Evolutionary conservation across 2,888 invertebrate species (phyloP), one percentile per base, ranked within the genome.

Genomic region (Campopleginae sp.): DNA sequence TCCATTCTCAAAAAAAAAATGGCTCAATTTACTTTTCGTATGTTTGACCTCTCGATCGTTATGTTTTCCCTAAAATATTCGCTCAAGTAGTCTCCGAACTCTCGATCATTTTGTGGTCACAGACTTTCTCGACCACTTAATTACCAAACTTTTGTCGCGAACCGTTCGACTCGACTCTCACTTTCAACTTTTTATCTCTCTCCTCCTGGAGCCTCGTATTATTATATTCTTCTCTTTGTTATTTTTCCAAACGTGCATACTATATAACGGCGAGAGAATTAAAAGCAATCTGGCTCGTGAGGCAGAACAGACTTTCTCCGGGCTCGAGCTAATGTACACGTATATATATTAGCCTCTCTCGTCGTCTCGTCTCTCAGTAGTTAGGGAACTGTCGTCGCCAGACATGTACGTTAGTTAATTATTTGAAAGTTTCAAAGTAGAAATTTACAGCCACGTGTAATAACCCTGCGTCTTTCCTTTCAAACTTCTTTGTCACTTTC

Each of bases 111-210:
- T 78, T 44, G 81, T 75, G 78, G 70, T 74, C 81, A 74, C 72
- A 54, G 83, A 85, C 88, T 83, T 86, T 87, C 86, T 85, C 89
- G 87, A 87, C 88, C 89, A 88, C 88, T 89, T 89, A 90, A 90
- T 91, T 91, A 90, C 87, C 88, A 89, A 91, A 91, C 89, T 91
- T 91, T 88, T 86, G 85, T 85, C 88, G 87, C 88, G 89, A 88
- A 86, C 85, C 88, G 84, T 88, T 89, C 88, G 87, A 87, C 86
- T 74, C 27, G 31, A 44, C 19, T 23, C 51, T 42, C 70, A 27
- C 33, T 68, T 33, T 63, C 38, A 27, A 12, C 48, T 54, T 51
- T 46, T 31, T 66, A 19, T 61, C 44, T 75, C 75, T 65, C 58
- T 48, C 71, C 33, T 51, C 54, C 51, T 44, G 63, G 46, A 33